A percentile compares a stretch with the other conserved stretches of the same genome.
phyloP scores from a whole-genome alignment of 2,888 invertebrate genomes.

The Hemithea aestivaria region DNA sequence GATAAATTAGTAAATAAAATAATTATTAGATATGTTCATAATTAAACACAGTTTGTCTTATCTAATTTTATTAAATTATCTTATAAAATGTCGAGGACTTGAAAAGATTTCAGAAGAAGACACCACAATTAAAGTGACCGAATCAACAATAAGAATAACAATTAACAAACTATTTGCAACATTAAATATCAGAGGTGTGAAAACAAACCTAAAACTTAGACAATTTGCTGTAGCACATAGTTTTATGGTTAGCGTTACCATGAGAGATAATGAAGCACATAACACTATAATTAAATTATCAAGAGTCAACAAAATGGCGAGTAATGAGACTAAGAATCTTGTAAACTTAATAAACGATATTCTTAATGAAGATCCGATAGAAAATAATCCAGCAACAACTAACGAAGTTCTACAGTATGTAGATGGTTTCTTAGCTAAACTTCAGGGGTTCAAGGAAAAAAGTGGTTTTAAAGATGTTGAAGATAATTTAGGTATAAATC shows the following conservation, averaged over 20 bases:
- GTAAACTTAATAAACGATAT: slow-evolving; percentile 45
- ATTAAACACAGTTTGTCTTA: slow-evolving; percentile 20
- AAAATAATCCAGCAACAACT: slow-evolving; percentile 22
- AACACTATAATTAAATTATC: slow-evolving; percentile 41
- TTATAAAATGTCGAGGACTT: slow-evolving; percentile 26
- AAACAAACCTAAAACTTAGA: slow-evolving; percentile 33
- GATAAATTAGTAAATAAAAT: no score
- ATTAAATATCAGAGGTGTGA: slow-evolving; percentile 34
- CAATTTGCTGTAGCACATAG: slow-evolving; percentile 46
- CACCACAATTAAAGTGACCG: slow-evolving; percentile 34
- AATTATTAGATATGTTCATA: slow-evolving; percentile 22
- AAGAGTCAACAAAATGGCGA: slow-evolving; percentile 36
- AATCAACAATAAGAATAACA: slow-evolving; percentile 35
- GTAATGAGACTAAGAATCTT: slow-evolving; percentile 33
- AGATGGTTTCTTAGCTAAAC: slow-evolving; percentile 34
- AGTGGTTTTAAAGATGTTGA: slow-evolving; percentile 28
- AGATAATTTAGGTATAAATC: neutral
- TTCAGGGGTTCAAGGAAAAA: slow-evolving; percentile 36
- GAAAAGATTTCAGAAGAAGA: slow-evolving; percentile 33
- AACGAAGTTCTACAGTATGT: slow-evolving; percentile 34
- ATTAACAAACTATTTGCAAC: slow-evolving; percentile 43
- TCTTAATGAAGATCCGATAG: slow-evolving; percentile 36
- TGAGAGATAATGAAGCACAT: slow-evolving; percentile 40
- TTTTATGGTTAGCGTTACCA: slow-evolving; percentile 43
- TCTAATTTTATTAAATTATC: slow-evolving; percentile 19